phyloP scores from a whole-genome alignment of 2,797 vertebrate genomes.

The Amblyraja radiata region DNA sequence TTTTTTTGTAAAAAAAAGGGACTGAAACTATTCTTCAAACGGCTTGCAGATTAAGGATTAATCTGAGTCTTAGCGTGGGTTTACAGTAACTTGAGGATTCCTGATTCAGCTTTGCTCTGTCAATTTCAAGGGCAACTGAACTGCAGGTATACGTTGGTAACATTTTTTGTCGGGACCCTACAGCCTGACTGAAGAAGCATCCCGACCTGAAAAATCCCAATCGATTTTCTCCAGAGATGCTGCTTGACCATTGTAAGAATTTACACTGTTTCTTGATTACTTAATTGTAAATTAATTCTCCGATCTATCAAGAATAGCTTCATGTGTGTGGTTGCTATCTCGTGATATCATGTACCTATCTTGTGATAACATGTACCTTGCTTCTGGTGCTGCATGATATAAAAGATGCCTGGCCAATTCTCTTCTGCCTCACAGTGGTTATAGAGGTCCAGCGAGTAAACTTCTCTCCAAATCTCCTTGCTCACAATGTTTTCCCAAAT shows the following conservation, averaged over 20 bases:
- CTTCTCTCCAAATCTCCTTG: neutral
- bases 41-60: neutral
- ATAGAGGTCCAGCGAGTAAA: neutral
- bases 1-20: neutral
- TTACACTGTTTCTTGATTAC: no score
- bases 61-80: neutral
- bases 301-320: no score
- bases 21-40: neutral
- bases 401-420: neutral
- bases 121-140: neutral
- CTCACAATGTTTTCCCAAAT: no score
- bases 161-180: neutral
- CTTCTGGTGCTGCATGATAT: neutral
- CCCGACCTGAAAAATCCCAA: no score
- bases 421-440: neutral
- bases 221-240: no score
- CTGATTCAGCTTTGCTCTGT: neutral
- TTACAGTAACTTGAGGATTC: neutral
- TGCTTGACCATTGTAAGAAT: no score
- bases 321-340: no score
- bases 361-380: neutral
- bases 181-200: no score
- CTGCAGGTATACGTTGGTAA: no score
- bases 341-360: neutral
- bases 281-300: no score